Percentiles rank a stretch among this genome's conserved stretches.
Evolutionary conservation across 2,888 invertebrate species (phyloP).

Genomic region (Ypsolopha scabrella): DNA sequence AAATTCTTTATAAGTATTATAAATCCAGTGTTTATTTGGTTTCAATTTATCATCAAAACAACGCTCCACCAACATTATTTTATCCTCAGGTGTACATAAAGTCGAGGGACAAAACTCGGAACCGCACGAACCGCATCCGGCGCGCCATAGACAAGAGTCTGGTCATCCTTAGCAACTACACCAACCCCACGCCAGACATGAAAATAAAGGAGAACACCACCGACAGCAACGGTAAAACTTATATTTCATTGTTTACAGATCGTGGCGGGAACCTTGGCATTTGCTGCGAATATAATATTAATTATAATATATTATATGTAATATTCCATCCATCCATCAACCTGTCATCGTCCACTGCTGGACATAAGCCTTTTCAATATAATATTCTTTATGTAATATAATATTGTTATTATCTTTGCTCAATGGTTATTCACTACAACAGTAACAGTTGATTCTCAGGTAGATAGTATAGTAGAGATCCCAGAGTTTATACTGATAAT

Average conservation of each 20-base stretch:
- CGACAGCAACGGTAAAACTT: constrained; percentile 28
- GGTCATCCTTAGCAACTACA: constrained; percentile 40
- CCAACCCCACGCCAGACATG: constrained; percentile 24
- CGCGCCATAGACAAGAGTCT: constrained; percentile 38
- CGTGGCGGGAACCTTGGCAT: neutral
- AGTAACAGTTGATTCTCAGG: no score
- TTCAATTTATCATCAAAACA: no score
- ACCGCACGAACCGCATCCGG: constrained; percentile 7
- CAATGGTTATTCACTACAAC: no score
- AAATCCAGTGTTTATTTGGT: no score
- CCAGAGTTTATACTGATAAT: no score
- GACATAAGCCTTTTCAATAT: no score
- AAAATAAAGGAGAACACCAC: constrained; percentile 34
- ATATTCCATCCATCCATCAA: no score
- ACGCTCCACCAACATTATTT: no score
- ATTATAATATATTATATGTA: neutral
- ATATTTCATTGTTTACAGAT: neutral
- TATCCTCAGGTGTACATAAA: constrained; percentile 41
- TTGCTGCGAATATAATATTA: no score
- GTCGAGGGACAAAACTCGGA: constrained; percentile 17
- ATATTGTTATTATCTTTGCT: neutral
- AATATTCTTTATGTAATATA: neutral
- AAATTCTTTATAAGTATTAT: no score
- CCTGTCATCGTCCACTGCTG: no score
- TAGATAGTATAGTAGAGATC: no score